These are phyloP conservation scores for Cardiocondyla obscurior DNA, from an alignment of 1,140 invertebrate genomes.

Conservation along the genomic window DNA sequence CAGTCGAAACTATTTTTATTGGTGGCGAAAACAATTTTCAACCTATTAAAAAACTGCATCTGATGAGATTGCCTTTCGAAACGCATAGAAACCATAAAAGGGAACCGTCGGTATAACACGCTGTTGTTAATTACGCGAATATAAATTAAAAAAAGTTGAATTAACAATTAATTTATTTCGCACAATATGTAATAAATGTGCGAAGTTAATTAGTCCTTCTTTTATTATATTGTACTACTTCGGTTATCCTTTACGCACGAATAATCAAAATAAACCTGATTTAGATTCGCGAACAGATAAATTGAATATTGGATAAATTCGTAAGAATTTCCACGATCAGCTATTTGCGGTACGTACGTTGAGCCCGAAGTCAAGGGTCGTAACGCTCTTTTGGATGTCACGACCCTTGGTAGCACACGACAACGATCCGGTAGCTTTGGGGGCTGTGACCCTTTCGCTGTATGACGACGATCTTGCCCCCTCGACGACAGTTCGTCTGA, in stretches of 20 bases:
- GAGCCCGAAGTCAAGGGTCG: constrained; percentile 37
- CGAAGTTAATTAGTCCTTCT: not conserved
- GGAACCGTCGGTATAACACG: not conserved
- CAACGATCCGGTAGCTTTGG: constrained; percentile 32
- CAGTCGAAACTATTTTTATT: constrained; percentile 1
- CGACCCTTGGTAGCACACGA: constrained; percentile 31
- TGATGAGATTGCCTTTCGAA: not conserved
- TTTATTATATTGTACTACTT: not conserved
- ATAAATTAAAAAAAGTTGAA: not conserved
- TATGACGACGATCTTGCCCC: constrained; percentile 60
- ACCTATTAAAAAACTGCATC: not conserved
- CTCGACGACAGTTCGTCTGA: constrained; percentile 63
- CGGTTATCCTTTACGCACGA: not conserved
- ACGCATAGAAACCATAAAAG: not conserved
- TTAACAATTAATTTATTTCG: not conserved
- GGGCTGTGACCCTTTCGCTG: constrained; percentile 32
- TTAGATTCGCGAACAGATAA: not conserved
- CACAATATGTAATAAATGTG: not conserved
- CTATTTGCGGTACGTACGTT: not conserved
- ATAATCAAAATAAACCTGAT: not conserved
- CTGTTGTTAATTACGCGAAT: not conserved
- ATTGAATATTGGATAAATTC: constrained; percentile 15
- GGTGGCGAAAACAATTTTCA: not conserved
- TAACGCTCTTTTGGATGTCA: constrained; percentile 61
- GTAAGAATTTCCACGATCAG: not conserved